Conservation (phyloP, 2,888 invertebrate genomes). For the Megalurothrips usitatus region DNA sequence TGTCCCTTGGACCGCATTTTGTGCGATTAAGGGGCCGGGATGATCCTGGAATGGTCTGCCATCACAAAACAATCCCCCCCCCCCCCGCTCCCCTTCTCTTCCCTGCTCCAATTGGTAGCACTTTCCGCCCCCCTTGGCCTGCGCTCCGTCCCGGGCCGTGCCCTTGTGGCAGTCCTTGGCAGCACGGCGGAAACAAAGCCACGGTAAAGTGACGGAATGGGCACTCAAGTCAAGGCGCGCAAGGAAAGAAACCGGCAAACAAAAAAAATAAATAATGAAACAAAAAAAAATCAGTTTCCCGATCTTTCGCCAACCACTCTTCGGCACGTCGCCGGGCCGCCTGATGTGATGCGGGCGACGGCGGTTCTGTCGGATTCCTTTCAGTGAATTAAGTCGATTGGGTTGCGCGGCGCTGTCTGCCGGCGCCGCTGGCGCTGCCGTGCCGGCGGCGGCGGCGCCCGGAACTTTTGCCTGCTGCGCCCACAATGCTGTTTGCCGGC, state of each 20-base stretch:
- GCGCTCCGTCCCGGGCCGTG: not conserved
- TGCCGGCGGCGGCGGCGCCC: too few species aligned
- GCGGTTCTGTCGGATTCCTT: not conserved
- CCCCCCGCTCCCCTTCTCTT: not conserved
- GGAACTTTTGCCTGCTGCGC: too few species aligned
- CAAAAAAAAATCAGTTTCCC: too few species aligned
- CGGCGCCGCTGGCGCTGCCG: too few species aligned
- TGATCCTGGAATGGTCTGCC: constrained; percentile 12
- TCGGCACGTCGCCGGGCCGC: too few species aligned
- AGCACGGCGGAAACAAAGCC: not conserved
- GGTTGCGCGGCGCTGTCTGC: not conserved
- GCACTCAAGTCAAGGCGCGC: not conserved
- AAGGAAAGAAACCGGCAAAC: not conserved
- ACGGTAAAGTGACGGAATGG: not conserved
- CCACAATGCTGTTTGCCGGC: too few species aligned
- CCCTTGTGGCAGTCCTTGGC: not conserved
- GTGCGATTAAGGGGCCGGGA: constrained; percentile 19
- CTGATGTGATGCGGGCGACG: not conserved
- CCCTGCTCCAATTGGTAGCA: constrained; percentile 9
- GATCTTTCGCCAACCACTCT: too few species aligned
- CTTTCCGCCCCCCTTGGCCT: not conserved
- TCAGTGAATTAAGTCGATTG: not conserved
- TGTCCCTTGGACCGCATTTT: constrained; percentile 22
- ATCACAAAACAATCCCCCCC: constrained; percentile 20
- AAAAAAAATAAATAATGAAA: too few species aligned